These are phyloP conservation scores for Ormyrus thymus DNA, from an alignment of 2,888 invertebrate genomes.

Conservation along the genomic window DNA sequence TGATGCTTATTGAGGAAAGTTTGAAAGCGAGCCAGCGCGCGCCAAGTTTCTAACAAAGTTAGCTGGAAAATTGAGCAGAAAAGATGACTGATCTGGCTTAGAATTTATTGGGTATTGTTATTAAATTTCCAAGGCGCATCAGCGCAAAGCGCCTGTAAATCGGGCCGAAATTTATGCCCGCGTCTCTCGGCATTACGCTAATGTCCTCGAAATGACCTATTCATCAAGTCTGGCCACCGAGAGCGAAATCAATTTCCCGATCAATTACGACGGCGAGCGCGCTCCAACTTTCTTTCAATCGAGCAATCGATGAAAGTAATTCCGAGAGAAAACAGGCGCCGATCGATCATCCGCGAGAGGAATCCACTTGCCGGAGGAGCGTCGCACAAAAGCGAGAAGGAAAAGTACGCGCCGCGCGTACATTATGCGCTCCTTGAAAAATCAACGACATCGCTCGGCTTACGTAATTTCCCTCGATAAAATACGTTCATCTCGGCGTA, in stretches of 20 bases:
- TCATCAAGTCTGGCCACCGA: constrained; percentile 29
- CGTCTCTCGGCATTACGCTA: constrained; percentile 32
- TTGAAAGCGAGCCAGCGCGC: background rate
- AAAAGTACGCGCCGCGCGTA: background rate
- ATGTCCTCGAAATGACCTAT: constrained; percentile 42
- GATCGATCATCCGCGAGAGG: constrained; percentile 27
- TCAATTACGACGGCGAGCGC: constrained; percentile 30
- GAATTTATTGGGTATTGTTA: constrained; percentile 44
- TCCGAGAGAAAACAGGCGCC: background rate
- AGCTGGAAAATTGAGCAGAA: background rate
- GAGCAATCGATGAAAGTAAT: constrained; percentile 36
- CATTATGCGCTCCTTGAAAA: background rate
- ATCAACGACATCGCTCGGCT: background rate
- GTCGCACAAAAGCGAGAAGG: background rate
- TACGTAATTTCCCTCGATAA: constrained; percentile 18
- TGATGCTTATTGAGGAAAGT: constrained; percentile 30
- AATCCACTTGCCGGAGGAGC: constrained; percentile 1
- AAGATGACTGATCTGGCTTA: constrained; percentile 18
- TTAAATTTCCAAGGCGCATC: constrained; percentile 9
- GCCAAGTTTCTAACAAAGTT: background rate
- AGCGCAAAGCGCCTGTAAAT: background rate
- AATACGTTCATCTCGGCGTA: background rate
- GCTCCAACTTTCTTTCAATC: constrained; percentile 15
- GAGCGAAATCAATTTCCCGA: constrained; percentile 38
- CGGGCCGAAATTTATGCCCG: constrained; percentile 34